These are phyloP conservation scores for Hypomesus transpacificus DNA, from an alignment of 2,113 vertebrate species.

Conservation along the genomic window DNA sequence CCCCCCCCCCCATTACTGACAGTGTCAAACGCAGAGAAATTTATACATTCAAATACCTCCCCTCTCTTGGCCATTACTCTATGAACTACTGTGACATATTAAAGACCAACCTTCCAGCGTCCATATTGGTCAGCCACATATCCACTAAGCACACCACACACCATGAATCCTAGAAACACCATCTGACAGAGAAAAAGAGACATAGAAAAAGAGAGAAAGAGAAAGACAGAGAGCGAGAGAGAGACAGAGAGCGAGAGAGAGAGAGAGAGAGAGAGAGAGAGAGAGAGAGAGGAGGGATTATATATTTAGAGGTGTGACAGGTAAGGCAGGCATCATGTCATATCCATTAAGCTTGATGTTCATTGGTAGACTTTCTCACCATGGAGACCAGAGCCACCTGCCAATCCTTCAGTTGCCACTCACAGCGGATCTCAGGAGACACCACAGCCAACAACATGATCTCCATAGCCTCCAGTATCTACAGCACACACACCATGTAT, in stretches of 20 bases:
- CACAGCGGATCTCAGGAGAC: conserved; percentile 86
- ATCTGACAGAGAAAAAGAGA: conserved; percentile 69
- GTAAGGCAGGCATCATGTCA: background rate
- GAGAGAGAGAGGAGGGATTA: background rate
- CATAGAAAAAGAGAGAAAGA: background rate
- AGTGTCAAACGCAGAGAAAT: background rate
- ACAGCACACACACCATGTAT: conserved; percentile 11
- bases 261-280: background rate
- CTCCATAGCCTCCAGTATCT: conserved; percentile 96
- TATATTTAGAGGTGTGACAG: background rate
- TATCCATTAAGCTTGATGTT: background rate
- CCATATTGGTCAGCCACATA: conserved; percentile 87
- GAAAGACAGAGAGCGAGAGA: background rate
- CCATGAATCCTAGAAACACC: conserved; percentile 95
- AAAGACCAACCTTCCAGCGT: conserved; percentile 84
- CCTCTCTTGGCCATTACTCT: background rate
- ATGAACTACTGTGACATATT: background rate
- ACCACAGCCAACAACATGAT: conserved; percentile 94
- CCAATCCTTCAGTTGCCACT: conserved; percentile 92
- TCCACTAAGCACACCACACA: conserved; percentile 84
- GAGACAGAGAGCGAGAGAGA: background rate
- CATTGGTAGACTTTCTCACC: conserved; percentile 70
- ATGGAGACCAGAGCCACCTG: conserved; percentile 93
- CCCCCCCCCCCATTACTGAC: background rate
- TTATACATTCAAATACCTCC: background rate